A percentile compares a stretch with the other conserved stretches of the same genome.
Conservation (phyloP, 1,140 invertebrate genomes). For the Cryptotermes secundus region DNA sequence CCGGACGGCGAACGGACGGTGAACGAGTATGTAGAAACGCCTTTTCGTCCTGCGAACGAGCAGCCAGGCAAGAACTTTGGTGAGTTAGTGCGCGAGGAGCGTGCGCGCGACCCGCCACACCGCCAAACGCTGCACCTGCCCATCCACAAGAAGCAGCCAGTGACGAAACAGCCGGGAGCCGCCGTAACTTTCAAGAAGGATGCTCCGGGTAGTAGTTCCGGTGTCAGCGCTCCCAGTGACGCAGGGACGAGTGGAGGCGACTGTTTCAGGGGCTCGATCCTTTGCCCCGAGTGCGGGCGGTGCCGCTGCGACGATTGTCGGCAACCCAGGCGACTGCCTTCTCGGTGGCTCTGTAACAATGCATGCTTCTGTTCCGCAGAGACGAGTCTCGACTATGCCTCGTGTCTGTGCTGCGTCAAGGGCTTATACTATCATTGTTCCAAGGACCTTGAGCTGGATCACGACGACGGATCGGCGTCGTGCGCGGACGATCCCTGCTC, state of each 20-base stretch:
- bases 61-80: slow-evolving; percentile 29
- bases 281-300: slow-evolving; percentile 80
- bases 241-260: slow-evolving; percentile 37
- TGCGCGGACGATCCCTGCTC: slow-evolving; percentile 86
- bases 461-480: slow-evolving; percentile 58
- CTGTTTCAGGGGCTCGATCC: slow-evolving; percentile 59
- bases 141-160: slow-evolving; percentile 41
- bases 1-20: slow-evolving; percentile 72
- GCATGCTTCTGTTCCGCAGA: slow-evolving; percentile 84
- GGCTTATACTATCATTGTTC: slow-evolving; percentile 90
- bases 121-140: slow-evolving; percentile 39
- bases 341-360: slow-evolving; percentile 83
- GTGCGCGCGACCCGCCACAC: slow-evolving; percentile 34
- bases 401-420: slow-evolving; percentile 92
- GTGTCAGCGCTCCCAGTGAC: slow-evolving; percentile 27
- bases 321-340: slow-evolving; percentile 77
- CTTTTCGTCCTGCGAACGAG: slow-evolving; percentile 52
- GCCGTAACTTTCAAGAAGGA: slow-evolving; percentile 39
- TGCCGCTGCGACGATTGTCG: slow-evolving; percentile 87
- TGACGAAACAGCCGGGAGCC: slow-evolving; percentile 39
- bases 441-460: slow-evolving; percentile 65
- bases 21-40: slow-evolving; percentile 86
- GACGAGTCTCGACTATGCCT: slow-evolving; percentile 80
- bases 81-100: slow-evolving; percentile 36
- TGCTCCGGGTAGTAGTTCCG: slow-evolving; percentile 38